A percentile compares a stretch with the other conserved stretches of the same genome.
Evolutionary conservation across 2,113 vertebrate genomes (phyloP).

Genomic region (Lophochroa leadbeateri): DNA sequence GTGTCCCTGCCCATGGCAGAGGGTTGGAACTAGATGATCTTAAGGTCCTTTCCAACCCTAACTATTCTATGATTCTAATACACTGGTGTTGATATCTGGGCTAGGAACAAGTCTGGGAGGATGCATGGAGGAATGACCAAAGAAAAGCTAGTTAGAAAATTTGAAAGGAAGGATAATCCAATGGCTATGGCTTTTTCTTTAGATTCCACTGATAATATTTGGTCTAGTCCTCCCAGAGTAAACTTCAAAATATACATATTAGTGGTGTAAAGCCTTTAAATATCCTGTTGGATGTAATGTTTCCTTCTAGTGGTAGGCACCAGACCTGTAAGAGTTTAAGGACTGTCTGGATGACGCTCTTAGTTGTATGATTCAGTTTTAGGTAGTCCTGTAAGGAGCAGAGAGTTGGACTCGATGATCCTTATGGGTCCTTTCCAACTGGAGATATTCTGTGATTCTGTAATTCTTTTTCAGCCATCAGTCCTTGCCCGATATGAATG

Average conservation of each 20-base stretch:
- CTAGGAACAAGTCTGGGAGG: not conserved
- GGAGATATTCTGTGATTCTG: not conserved
- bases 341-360: not conserved
- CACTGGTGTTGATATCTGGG: not conserved
- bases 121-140: rapidly evolving
- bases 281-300: not conserved
- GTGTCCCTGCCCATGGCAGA: not conserved
- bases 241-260: not conserved
- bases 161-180: not conserved
- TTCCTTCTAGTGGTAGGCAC: not conserved
- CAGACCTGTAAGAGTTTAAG: not conserved
- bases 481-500: not conserved
- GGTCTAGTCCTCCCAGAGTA: not conserved
- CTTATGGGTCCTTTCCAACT: not conserved
- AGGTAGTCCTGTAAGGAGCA: not conserved
- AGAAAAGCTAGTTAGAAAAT: not conserved
- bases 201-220: not conserved
- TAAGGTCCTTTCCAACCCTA: not conserved
- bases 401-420: not conserved
- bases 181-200: not conserved
- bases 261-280: not conserved
- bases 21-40: not conserved
- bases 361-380: not conserved
- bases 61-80: not conserved
- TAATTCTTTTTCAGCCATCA: not conserved